Evolutionary conservation across 2,113 vertebrate genomes (phyloP), one percentile per base, ranked within the genome.

Genomic region (Cariama cristata): DNA sequence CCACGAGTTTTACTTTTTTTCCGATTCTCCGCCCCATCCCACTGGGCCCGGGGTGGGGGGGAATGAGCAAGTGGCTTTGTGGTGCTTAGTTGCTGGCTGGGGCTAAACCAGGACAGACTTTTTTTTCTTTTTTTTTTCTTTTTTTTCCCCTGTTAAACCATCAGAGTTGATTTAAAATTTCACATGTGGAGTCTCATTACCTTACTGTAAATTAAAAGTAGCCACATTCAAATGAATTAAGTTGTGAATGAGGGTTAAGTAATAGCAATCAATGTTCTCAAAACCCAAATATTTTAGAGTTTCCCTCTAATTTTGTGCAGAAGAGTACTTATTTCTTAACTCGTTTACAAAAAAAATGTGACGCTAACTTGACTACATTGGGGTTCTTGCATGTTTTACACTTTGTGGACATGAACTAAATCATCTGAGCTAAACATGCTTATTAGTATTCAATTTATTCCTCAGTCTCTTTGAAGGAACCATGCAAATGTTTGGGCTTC

Each of bases 361-460:
- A 89, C 73, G 58, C 86, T 92, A 97, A 82, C 68, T 88, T 79
- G 79, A 47, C 53, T 59, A 4, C 52, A 18, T 16, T 73, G 74
- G 44, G 49, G 5, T 11, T 91, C 73, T 85, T 86, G 27, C 42
- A 73, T 93, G 49, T 94, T 98, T 91, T 94, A 80, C 52, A 52
- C 84, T 96, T 97, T 56, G 53, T 84, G 90, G 91, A 76, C 88
- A 28, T 52, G 9, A 84, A 96, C 84, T 94, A 93, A 97, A 97
- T 97, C 92, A 88, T 53, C 95, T 97, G 81, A 95, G 80, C 87
- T 97, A 93, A 98, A 95, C 38, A 26, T 60, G 71, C 93, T 97
- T 94, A 96, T 97, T 97, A 97, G 63, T 71, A 84, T 92, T 96
- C 95, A 87, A 88, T 98, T 98, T 98, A 92, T 95, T 97, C 96